Percentiles rank a stretch among this genome's conserved stretches.
Conservation (phyloP, 2,797 vertebrate species). For the Sardinella longiceps region DNA sequence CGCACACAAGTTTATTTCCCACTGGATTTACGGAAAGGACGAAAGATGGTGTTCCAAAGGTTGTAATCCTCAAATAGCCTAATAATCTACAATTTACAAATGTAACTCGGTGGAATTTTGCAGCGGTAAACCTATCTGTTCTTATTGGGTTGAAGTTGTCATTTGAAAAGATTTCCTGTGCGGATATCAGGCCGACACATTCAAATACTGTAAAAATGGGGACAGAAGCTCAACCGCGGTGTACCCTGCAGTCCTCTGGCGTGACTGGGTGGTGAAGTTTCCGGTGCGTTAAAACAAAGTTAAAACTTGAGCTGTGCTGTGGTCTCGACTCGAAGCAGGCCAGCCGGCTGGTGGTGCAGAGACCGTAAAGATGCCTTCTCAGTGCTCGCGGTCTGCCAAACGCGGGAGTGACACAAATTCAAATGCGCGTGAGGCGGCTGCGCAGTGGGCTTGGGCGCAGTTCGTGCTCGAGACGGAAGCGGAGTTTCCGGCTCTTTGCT, state of each 20-base stretch:
- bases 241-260: not conserved
- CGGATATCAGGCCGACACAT: not conserved
- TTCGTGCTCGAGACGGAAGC: slow-evolving; percentile 76
- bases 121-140: not conserved
- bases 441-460: slow-evolving; percentile 74
- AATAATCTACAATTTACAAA: no score
- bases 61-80: no score
- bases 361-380: not conserved
- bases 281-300: not conserved
- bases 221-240: not conserved
- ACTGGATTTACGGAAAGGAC: no score
- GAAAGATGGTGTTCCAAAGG: no score
- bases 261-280: not conserved
- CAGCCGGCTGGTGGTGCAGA: not conserved
- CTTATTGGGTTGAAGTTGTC: not conserved
- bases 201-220: not conserved
- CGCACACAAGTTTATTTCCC: no score
- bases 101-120: no score
- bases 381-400: not conserved
- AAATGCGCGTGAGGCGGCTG: slow-evolving; percentile 56
- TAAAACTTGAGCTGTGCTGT: not conserved
- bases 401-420: slow-evolving; percentile 15
- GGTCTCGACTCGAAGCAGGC: no score
- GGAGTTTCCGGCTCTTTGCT: slow-evolving; percentile 79
- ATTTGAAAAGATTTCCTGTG: not conserved